These are phyloP conservation scores for Pristionchus mayeri DNA, from an alignment of 2,888 invertebrate genomes.

Conservation along the genomic window DNA sequence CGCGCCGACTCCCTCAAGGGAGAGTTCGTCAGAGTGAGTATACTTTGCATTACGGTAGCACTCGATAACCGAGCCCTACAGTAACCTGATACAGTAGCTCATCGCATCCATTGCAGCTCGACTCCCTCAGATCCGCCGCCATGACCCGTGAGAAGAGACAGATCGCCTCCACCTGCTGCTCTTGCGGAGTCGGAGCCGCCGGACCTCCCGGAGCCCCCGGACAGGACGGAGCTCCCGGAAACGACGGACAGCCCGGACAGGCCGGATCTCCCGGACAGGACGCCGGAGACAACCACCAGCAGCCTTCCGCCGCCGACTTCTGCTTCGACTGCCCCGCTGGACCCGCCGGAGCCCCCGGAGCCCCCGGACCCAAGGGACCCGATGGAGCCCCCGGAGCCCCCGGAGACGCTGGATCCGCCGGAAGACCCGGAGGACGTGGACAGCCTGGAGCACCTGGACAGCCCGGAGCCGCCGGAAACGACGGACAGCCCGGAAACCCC, in stretches of 20 bases:
- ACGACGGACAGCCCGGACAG: constrained; percentile 62
- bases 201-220: constrained; percentile 60
- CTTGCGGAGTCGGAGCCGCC: constrained; percentile 61
- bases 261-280: constrained; percentile 57
- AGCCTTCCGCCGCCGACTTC: constrained; percentile 55
- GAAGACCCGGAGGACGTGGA: constrained; percentile 59
- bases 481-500: constrained; percentile 60
- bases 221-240: constrained; percentile 55
- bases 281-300: constrained; percentile 54
- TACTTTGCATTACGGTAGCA: neutral
- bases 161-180: constrained; percentile 58
- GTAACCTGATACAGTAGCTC: no score
- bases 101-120: constrained; percentile 30
- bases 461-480: constrained; percentile 61
- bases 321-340: constrained; percentile 70
- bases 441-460: constrained; percentile 62
- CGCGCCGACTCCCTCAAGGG: constrained; percentile 34
- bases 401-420: constrained; percentile 58
- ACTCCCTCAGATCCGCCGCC: constrained; percentile 49
- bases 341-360: constrained; percentile 66
- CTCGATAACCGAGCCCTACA: neutral
- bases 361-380: constrained; percentile 61
- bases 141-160: constrained; percentile 51
- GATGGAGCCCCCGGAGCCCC: constrained; percentile 60
- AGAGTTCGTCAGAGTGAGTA: constrained; percentile 44